Conservation (phyloP, 2,113 vertebrate genomes). For the Smithornis capensis region DNA sequence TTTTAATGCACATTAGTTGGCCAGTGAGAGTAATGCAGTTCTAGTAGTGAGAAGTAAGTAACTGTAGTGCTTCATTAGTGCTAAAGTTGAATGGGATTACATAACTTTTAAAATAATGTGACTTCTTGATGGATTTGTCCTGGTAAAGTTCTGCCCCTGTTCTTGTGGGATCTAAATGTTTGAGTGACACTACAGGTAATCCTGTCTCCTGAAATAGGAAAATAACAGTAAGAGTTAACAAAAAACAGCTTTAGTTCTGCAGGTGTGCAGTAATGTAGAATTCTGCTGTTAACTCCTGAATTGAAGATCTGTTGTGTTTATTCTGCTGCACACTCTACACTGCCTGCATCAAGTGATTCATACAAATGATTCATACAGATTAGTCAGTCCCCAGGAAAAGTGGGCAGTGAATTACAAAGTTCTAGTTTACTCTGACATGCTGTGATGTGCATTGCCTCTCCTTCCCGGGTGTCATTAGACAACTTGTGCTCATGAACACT, state of each 20-base stretch:
- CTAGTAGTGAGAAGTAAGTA: background rate
- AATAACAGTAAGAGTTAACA: background rate
- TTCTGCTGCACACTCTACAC: background rate
- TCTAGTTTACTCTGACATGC: background rate
- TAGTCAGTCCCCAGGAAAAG: background rate
- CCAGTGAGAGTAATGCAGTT: background rate
- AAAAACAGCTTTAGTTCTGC: background rate
- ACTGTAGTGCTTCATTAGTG: background rate
- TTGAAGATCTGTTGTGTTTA: background rate
- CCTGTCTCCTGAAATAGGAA: background rate
- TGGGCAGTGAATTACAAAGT: background rate
- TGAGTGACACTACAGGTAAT: background rate
- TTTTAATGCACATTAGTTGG: background rate
- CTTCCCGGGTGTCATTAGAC: background rate
- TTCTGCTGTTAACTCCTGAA: background rate
- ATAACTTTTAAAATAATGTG: background rate
- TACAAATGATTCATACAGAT: background rate
- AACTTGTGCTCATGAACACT: background rate
- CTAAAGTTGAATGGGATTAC: background rate
- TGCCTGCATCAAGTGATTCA: background rate
- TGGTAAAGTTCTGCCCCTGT: fast-evolving
- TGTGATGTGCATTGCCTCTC: background rate
- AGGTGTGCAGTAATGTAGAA: background rate
- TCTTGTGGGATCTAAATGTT: background rate
- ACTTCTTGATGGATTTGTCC: background rate